phyloP scores from a whole-genome alignment of 2,888 invertebrate genomes.

The Oasisia sp. region DNA sequence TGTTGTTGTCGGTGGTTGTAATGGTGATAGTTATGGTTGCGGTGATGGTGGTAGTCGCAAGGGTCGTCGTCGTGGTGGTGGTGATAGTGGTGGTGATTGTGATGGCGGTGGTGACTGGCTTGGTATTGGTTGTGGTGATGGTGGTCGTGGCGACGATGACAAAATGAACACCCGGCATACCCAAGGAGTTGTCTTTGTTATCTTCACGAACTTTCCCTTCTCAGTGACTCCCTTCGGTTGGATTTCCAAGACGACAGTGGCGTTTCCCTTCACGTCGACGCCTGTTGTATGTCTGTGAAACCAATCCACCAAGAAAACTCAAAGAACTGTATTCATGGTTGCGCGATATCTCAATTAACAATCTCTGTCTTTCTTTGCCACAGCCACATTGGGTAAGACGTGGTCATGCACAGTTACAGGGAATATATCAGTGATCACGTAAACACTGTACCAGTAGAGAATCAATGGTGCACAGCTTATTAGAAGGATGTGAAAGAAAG shows the following conservation, averaged over 20 bases:
- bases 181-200: background rate
- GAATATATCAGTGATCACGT: too few relatives aligned
- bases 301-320: background rate
- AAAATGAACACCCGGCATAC: background rate
- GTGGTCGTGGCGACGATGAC: background rate
- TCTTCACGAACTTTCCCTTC: background rate
- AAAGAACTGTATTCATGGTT: background rate
- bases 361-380: background rate
- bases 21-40: too few relatives aligned
- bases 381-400: too few relatives aligned
- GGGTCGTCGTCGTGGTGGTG: too few relatives aligned
- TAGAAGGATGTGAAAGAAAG: too few relatives aligned
- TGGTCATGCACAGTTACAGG: too few relatives aligned
- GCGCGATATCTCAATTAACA: background rate
- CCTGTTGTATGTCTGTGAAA: background rate
- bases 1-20: background rate
- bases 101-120: background rate
- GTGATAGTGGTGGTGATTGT: background rate
- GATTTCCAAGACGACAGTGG: background rate
- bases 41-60: too few relatives aligned
- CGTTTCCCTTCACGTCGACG: background rate
- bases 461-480: too few relatives aligned
- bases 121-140: background rate
- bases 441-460: too few relatives aligned
- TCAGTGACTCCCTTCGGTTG: background rate